Evolutionary conservation across 1,140 invertebrate species (phyloP), one percentile per base, ranked within the genome.

Genomic region (Sweltsa coloradensis): DNA sequence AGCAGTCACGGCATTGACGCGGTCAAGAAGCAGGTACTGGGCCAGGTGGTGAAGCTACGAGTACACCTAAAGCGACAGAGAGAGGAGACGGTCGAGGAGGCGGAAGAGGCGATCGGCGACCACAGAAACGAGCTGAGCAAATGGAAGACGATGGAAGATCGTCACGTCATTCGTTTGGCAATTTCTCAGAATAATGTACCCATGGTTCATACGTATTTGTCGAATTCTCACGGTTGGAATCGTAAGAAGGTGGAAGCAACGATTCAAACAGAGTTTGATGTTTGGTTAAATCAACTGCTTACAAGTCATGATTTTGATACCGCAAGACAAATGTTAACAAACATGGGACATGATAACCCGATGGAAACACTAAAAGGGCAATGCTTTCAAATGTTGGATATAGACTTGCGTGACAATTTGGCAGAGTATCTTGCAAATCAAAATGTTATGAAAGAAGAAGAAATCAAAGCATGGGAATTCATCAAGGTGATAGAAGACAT

Each of bases 401-500:
- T n/a, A 7, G n/a, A n/a, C 2, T 2, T 45, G 14, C 43, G 43
- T 9, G 27, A 45, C 21, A 31, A 31, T 34, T 34, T 45, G 26
- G 43, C 27, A 18, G 26, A 18, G 2, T 34, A 45, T 9, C 43
- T 45, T 21, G 3, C 29, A 14, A 18, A 16, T 3, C 23, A 13
- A 21, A n/a, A 19, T 11, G 26, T 45, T 4, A 16, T 45, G 14
- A 19, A 2, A 11, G 3, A 14, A 18, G 43, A 27, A 18, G 43
- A 45, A 21, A 18, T 45, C 13, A 27, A 27, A 34, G 43, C 43
- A 23, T 45, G 43, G 43, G 43, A 18, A 3, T 26, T 45, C 22
- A 23, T 45, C 9, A 27, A 22, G 7, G 22, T 27, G 14, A 27
- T 45, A 1, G 43, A 45, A 19, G 27, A 11, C 22, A 21, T 45